Evolutionary conservation across 2,797 vertebrate species (phyloP), one percentile per base, ranked within the genome.

Genomic region (Catostomus latipinnis): DNA sequence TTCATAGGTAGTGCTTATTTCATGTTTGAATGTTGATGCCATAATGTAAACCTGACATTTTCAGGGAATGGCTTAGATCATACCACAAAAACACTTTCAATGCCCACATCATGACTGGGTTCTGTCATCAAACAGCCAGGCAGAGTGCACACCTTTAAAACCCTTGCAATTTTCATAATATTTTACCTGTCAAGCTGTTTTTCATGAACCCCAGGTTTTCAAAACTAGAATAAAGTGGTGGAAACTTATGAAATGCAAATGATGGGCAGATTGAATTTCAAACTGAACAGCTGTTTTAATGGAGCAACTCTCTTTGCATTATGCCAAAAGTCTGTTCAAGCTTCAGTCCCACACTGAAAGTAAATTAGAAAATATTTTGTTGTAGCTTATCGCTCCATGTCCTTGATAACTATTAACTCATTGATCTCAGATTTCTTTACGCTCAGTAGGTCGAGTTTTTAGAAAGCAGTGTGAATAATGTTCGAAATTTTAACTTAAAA

Each of bases 241-340:
- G 43, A 56, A 75, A 54, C 66, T 13, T 54, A n/a, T 45, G 14
- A 43, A 62, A 71, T 70, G 56, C 49, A 54, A 78, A 54, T 56
- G 50, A 63, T 53, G 22, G 10, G 53, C 57, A 67, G 63, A 76
- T 34, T 76, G 8, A 58, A 68, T 67, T 72, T 58, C 53, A 68
- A 22, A 76, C 8, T 76, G 16, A 77, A 61, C 66, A 52, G 56
- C 67, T 71, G 67, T 71, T 78, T 78, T 46, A 71, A 63, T 61
- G 76, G 58, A 78, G 76, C 8, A 57, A n/a, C 53, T 13, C 16
- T 49, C 65, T 67, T 7, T 65, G 63, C 48, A 34, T 16, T 56
- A 75, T 16, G 62, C 62, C 62, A 48, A 48, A 62, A 74, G 14
- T 58, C 7, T 14, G 16, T 57, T 57, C 0, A 12, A 71, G 43